Evolutionary conservation across 2,113 vertebrate genomes (phyloP).

Genomic region (Scomber scombrus): DNA sequence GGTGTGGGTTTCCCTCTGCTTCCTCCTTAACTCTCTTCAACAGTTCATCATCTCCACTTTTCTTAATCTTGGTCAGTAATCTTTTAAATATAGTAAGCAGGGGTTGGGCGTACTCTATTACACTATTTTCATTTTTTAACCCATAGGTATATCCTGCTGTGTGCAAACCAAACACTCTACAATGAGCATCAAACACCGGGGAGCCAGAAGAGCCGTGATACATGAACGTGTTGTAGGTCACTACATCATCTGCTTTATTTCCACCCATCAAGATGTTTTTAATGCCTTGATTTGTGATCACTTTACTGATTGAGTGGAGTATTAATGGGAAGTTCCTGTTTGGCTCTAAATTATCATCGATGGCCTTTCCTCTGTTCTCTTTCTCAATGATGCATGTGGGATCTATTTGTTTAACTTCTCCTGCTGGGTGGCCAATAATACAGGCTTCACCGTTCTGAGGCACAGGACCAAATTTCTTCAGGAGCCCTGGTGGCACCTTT

Average conservation of each 20-base stretch:
- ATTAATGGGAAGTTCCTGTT: accelerated
- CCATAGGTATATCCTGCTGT: neutral
- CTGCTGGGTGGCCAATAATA: constrained; percentile 37
- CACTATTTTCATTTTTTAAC: accelerated
- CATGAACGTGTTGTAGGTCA: constrained; percentile 35
- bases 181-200: constrained; percentile 40
- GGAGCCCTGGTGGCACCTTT: constrained; percentile 41
- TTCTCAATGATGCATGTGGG: constrained; percentile 42
- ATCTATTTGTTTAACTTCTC: constrained; percentile 25
- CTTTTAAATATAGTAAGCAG: constrained; percentile 30
- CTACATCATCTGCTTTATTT: accelerated
- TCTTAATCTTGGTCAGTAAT: constrained; percentile 6
- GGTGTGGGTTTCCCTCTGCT: neutral
- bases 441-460: constrained; percentile 17
- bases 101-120: constrained; percentile 22
- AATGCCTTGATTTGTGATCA: neutral
- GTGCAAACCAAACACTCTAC: constrained; percentile 41
- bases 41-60: neutral
- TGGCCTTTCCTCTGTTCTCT: neutral
- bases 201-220: constrained; percentile 53
- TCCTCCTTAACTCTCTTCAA: neutral
- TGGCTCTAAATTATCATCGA: accelerated
- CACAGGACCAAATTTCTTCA: neutral
- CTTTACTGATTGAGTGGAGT: accelerated
- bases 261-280: constrained; percentile 11